Evolutionary conservation across 2,888 invertebrate species (phyloP).

Genomic region (Leucophenga montana): DNA sequence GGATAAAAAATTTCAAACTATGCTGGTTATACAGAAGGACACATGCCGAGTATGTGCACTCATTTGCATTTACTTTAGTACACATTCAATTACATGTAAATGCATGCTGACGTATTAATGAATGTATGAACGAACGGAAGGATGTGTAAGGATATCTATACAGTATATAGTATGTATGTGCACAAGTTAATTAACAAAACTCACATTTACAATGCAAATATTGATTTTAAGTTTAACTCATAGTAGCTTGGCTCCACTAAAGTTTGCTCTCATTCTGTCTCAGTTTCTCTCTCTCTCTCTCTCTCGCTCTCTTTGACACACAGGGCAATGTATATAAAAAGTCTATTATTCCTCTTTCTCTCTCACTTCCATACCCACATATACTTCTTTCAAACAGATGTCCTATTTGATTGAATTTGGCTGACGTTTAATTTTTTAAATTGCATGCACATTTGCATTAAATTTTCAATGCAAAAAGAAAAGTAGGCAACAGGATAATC

Average conservation of each 20-base stretch:
- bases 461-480: slow-evolving; percentile 36
- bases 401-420: slow-evolving; percentile 36
- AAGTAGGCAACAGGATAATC: too few relatives aligned
- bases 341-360: neutral
- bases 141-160: neutral
- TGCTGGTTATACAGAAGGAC: neutral
- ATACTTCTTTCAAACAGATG: slow-evolving; percentile 10
- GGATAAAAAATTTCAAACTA: neutral
- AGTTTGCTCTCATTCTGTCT: too few relatives aligned
- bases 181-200: slow-evolving; percentile 46
- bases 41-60: slow-evolving; percentile 5
- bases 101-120: slow-evolving; percentile 7
- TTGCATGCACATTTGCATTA: slow-evolving; percentile 36
- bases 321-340: too few relatives aligned
- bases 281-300: too few relatives aligned
- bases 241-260: neutral
- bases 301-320: too few relatives aligned
- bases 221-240: slow-evolving; percentile 40
- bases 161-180: neutral
- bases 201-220: slow-evolving; percentile 41
- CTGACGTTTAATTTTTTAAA: slow-evolving; percentile 32
- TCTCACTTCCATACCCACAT: neutral
- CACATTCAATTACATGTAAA: slow-evolving; percentile 15
- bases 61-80: slow-evolving; percentile 1
- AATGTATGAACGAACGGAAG: slow-evolving; percentile 12